Base-by-base conservation (phyloP, 2,888 invertebrate genomes). In the Cephus rjabovi region DNA sequence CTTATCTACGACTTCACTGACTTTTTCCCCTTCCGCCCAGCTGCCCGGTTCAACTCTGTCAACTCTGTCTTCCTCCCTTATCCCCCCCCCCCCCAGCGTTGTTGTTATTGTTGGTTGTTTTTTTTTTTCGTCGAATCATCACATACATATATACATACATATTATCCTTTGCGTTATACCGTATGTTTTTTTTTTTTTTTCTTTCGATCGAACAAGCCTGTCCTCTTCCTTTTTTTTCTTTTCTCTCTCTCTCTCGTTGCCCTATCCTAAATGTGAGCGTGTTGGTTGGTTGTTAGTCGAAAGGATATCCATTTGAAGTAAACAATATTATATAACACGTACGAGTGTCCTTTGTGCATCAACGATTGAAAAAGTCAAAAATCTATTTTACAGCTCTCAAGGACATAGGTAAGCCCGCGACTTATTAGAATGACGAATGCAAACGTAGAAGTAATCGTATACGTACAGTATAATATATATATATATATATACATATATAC, bases 401-500 rank as follows among this genome's bases (percentile, higher is more conserved):
- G 91, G 91, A 91, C 85, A 89, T 91, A 90, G 91, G 91, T 91
- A 91, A 91, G 91, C 89, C 89, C 87, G 89, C 84, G 87, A 85
- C 83, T 84, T 84, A 82, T 87, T 15, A 40, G 86, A 89, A 85
- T 89, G 85, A 88, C 87, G 88, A 90, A 87, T 90, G 89, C 85
- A 85, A 40, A 85, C 84, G 85, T 88, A 87, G 85, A 86, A 77
- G 33, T 30, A 70, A 70, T 70, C 30, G 30, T 40, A 40, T 40
- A 15, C 15, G 15, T 40, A 40, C 40, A 4, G 15, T 40, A 40
- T 15, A 4, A 40, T 15, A 40, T 15, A 40, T 37, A 37, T 37
- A 37, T 37, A 37, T 37, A 37, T 12, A 37, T 12, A 40, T 37
- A 37, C 4, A 37, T 40, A 4, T 15, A 40, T 15, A 40, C 6